Percentiles rank a stretch among this genome's conserved stretches.
These are phyloP conservation scores for Cataglyphis rosenhaueri DNA, from an alignment of 2,888 invertebrate genomes.

Conservation along the genomic window DNA sequence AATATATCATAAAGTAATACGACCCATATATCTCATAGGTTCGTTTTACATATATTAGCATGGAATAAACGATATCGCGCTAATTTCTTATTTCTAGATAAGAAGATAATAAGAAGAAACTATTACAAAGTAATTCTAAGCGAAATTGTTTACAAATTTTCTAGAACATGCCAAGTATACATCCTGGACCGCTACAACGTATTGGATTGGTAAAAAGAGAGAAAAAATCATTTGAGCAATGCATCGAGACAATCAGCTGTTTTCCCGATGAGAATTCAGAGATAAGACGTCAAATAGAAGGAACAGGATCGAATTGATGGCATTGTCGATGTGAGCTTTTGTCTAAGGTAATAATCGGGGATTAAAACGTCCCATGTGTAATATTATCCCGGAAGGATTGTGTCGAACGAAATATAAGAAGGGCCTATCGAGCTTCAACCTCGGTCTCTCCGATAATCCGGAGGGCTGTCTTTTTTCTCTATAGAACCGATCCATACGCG, in stretches of 20 bases:
- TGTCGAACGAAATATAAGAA: slow-evolving; percentile 96
- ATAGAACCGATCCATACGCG: slow-evolving; percentile 13
- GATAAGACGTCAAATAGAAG: slow-evolving; percentile 23
- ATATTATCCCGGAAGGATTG: slow-evolving; percentile 95
- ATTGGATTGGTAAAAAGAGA: not conserved
- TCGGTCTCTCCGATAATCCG: slow-evolving; percentile 78
- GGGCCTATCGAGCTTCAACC: slow-evolving; percentile 94
- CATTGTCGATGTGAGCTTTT: not conserved
- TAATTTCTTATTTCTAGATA: slow-evolving; percentile 26
- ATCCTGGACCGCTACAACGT: slow-evolving; percentile 13
- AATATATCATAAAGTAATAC: slow-evolving; percentile 31
- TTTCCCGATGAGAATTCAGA: slow-evolving; percentile 19
- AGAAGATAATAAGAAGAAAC: slow-evolving; percentile 5
- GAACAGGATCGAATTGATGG: slow-evolving; percentile 46
- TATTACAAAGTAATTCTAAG: slow-evolving; percentile 35
- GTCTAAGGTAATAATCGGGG: slow-evolving; percentile 85
- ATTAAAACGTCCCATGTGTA: slow-evolving; percentile 95
- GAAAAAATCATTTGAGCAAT: slow-evolving; percentile 35
- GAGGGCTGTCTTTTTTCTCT: slow-evolving; percentile 22
- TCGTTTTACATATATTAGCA: slow-evolving; percentile 29
- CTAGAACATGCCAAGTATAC: slow-evolving; percentile 30
- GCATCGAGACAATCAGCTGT: slow-evolving; percentile 4
- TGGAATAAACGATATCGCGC: slow-evolving; percentile 18
- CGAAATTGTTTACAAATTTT: slow-evolving; percentile 47
- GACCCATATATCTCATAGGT: slow-evolving; percentile 1